These are phyloP conservation scores for Hydriomena furcata DNA, from an alignment of 2,888 invertebrate genomes.

Conservation along the genomic window DNA sequence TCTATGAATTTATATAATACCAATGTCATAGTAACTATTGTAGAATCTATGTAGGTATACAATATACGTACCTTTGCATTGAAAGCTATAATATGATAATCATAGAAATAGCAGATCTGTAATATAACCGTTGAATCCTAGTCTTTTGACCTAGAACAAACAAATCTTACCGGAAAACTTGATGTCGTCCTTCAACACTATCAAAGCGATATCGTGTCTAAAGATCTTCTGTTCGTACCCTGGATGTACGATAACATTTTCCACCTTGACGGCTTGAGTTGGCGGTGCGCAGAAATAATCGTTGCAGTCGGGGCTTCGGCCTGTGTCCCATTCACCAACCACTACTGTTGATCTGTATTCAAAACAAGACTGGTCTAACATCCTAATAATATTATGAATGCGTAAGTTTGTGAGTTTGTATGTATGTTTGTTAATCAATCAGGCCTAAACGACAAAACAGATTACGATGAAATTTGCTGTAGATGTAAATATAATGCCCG, in stretches of 20 bases:
- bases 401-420: background rate
- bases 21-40: no score
- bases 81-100: no score
- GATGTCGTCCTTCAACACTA: conserved; percentile 87
- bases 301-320: conserved; percentile 89
- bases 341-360: conserved; percentile 86
- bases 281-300: conserved; percentile 89
- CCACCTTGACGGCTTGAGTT: conserved; percentile 87
- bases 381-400: background rate
- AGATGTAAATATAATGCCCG: no score
- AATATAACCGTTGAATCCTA: no score
- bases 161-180: conserved; percentile 69
- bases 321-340: conserved; percentile 89
- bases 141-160: no score
- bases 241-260: conserved; percentile 90
- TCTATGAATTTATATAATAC: no score
- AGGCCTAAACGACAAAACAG: no score
- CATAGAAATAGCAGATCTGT: no score
- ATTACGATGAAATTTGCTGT: no score
- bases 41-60: no score
- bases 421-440: no score
- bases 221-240: conserved; percentile 87
- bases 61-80: no score
- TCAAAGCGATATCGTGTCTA: conserved; percentile 88
- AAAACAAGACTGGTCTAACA: background rate